Evolutionary conservation across 2,797 vertebrate genomes (phyloP), one percentile per base, ranked within the genome.

Genomic region (Macropodus opercularis): DNA sequence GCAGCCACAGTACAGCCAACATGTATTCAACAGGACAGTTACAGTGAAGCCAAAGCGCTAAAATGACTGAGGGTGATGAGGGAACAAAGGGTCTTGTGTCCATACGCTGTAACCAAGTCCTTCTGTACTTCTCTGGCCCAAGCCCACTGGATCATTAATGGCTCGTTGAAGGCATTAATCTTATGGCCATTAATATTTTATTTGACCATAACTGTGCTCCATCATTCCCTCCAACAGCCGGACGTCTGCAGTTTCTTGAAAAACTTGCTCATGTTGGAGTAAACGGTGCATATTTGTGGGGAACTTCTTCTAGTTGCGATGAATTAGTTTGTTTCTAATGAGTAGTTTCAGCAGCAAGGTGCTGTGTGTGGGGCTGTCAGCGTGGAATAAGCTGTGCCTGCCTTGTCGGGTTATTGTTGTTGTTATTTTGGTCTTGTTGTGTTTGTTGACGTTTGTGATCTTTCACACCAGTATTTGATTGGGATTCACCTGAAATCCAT

Each of bases 401-500:
- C 3, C 29, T 12, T 31, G 29, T 31, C 12, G 12, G 4, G 10
- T 31, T 31, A 31, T 31, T 31, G 29, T 31, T 12, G 29, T n/a
- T n/a, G n/a, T n/a, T n/a, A 11, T 31, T 31, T 31, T 31, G 29
- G 10, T 31, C 12, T 31, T 31, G 10, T 31, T 29, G 2, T 11
- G 1, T 12, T 26, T 26, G 8, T 31, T 31, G 48, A 35, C 14
- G 7, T 24, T 60, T 54, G 47, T 49, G 7, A 53, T 36, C 2
- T 15, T 19, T 26, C 26, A 39, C 22, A 12, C 19, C 19, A 11
- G 3, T 34, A 17, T 39, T n/a, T n/a, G n/a, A n/a, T n/a, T n/a
- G n/a, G n/a, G n/a, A 15, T 8, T 41, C 47, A 38, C 31, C 39
- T 46, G 14, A 17, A 21, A 59, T 19, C 38, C 53, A 50, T 64